Percentiles rank a stretch among this genome's conserved stretches.
phyloP scores from a whole-genome alignment of 2,113 vertebrate genomes.

The Hydrochoerus hydrochaeris region DNA sequence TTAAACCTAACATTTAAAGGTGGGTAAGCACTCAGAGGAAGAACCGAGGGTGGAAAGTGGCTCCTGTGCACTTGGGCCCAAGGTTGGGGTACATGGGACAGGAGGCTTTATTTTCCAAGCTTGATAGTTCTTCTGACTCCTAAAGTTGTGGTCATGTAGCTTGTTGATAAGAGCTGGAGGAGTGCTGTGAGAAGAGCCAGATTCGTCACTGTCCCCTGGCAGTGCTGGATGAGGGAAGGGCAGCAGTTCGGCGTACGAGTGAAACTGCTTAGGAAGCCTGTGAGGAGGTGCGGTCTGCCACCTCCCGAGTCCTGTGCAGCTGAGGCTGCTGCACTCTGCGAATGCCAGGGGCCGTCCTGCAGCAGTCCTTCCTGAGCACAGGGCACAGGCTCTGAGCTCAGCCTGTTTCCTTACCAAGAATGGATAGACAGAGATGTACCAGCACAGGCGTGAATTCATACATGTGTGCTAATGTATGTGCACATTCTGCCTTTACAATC shows the following conservation, averaged over 20 bases:
- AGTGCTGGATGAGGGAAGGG: background rate
- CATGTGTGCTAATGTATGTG: background rate
- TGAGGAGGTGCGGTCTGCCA: background rate
- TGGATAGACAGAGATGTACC: background rate
- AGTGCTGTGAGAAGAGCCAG: background rate
- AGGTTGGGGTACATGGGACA: too few relatives aligned
- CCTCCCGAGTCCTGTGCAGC: background rate
- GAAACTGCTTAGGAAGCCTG: background rate
- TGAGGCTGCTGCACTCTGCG: fast-evolving
- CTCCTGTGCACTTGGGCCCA: background rate
- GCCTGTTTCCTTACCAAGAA: background rate
- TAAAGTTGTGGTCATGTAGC: background rate
- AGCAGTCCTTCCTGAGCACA: background rate
- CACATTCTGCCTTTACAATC: background rate
- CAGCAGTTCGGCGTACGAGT: background rate
- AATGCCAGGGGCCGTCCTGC: background rate
- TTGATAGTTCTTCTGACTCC: background rate
- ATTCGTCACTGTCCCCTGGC: background rate
- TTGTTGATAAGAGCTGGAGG: background rate
- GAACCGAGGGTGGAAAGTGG: background rate
- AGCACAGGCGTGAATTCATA: background rate
- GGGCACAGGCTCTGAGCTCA: background rate
- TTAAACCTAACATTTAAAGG: background rate
- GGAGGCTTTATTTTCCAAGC: background rate
- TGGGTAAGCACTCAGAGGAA: background rate